Evolutionary conservation across 2,888 invertebrate species (phyloP).

Genomic region (Ametastegia equiseti): DNA sequence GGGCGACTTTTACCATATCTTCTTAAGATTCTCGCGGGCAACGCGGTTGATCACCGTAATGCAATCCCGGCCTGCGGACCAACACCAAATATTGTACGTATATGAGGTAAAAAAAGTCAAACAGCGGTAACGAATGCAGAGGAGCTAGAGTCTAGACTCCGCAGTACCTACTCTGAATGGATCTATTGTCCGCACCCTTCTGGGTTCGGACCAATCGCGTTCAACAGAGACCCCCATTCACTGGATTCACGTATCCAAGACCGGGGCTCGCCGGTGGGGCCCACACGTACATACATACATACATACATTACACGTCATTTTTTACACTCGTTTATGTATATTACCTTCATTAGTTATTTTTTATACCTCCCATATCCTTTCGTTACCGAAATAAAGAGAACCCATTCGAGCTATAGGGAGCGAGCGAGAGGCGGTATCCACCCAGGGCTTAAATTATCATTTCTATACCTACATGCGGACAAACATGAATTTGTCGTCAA

Average conservation of each 20-base stretch:
- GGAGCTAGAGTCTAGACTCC: slow-evolving; percentile 40
- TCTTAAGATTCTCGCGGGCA: too few relatives aligned
- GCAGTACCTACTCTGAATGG: slow-evolving; percentile 63
- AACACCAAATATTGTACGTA: neutral
- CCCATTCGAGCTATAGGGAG: too few relatives aligned
- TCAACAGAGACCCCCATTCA: slow-evolving; percentile 69
- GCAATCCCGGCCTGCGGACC: too few relatives aligned
- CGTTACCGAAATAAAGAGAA: neutral
- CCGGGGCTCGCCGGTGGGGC: too few relatives aligned
- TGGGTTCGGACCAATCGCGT: slow-evolving; percentile 63
- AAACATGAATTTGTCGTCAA: too few relatives aligned
- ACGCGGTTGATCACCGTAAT: too few relatives aligned
- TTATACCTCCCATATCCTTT: neutral
- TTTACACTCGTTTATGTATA: slow-evolving; percentile 5
- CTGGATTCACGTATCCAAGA: slow-evolving; percentile 52
- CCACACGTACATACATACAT: too few relatives aligned
- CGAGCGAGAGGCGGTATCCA: too few relatives aligned
- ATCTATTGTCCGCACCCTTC: slow-evolving; percentile 65
- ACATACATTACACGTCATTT: slow-evolving; percentile 4
- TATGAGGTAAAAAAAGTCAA: slow-evolving; percentile 2
- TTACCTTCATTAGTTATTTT: neutral
- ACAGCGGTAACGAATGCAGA: slow-evolving; percentile 18
- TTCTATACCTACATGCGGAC: too few relatives aligned
- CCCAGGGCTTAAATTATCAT: too few relatives aligned
- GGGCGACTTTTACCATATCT: too few relatives aligned